Base-by-base conservation (phyloP, 1,140 invertebrate genomes). In the Cydia strobilella region DNA sequence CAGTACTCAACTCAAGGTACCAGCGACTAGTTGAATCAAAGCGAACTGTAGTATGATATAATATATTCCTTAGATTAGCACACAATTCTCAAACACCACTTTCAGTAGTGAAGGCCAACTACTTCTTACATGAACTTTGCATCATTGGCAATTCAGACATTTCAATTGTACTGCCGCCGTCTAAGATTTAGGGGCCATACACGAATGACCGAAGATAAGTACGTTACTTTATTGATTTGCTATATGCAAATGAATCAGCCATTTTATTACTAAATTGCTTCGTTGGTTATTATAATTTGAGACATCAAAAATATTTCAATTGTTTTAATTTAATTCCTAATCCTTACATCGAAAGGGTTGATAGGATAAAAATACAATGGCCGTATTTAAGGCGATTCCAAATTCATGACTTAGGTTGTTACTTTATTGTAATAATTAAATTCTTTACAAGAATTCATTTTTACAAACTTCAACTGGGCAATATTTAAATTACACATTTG, bases 301-400 rank as follows among this genome's bases (percentile, higher is more conserved):
- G 65, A 69, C 65, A 69, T 69, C 65, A 69, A 69, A 69, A 69
- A 69, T 69, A 69, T 69, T 31, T 69, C 27, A 42, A 69, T 69
- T 31, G 27, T 15, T 69, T 69, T 10, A 31, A 18, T 35, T 69
- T 69, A n/a, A 35, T 35, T 35, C 65, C 27, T 69, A 69, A 59
- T 5, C 18, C 65, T 35, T 35, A 35, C 27, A 31, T 65, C n/a
- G 13, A 15, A 69, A 35, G 35, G 65, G 31, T 10, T 39, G 65
- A 35, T 69, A 69, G 65, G 31, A 18, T 39, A 69, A 69, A 59
- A 69, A 69, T 35, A 69, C 65, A 35, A 35, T 10, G n/a, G 65
- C 65, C 65, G 65, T 35, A 69, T 69, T 20, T 39, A 69, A 69
- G 65, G 65, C 65, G 31, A 35, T 31, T 69, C 27, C 31, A 69